A percentile compares a stretch with the other conserved stretches of the same genome.
phyloP scores from a whole-genome alignment of 2,113 vertebrate genomes.

The Noctilio leporinus region DNA sequence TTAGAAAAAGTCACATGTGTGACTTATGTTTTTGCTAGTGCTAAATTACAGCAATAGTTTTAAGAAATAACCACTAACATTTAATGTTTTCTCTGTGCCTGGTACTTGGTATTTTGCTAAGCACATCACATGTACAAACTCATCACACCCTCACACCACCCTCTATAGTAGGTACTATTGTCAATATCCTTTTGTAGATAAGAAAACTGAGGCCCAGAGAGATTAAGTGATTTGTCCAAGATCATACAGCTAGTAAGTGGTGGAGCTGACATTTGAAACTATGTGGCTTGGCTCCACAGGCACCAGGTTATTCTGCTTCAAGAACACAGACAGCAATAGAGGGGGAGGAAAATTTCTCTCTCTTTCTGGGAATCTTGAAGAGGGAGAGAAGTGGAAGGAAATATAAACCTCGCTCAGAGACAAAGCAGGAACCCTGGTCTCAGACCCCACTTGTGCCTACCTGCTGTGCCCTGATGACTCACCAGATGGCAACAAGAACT shows the following conservation, averaged over 20 bases:
- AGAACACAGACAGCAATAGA: not conserved
- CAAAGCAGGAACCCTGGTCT: not conserved
- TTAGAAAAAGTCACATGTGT: not conserved
- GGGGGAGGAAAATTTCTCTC: not conserved
- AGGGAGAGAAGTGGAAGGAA: not conserved
- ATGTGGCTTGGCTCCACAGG: not conserved
- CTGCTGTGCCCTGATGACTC: not conserved
- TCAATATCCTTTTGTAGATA: not conserved
- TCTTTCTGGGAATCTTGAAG: not conserved
- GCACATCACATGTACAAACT: not conserved
- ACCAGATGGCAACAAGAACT: not conserved
- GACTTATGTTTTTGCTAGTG: not conserved
- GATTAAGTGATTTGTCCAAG: not conserved
- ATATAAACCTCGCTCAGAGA: not conserved
- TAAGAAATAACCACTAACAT: not conserved
- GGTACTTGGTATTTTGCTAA: not conserved
- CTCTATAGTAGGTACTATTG: not conserved
- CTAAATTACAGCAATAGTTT: not conserved
- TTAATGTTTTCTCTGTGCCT: not conserved
- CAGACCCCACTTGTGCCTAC: not conserved
- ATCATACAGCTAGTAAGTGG: not conserved
- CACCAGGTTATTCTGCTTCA: not conserved
- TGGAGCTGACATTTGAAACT: not conserved
- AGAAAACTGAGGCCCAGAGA: not conserved
- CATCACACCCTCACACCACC: too few relatives aligned